A percentile compares a stretch with the other conserved stretches of the same genome.
Evolutionary conservation across 1,140 invertebrate genomes (phyloP).

Genomic region (Brachionus rotundiformis): DNA sequence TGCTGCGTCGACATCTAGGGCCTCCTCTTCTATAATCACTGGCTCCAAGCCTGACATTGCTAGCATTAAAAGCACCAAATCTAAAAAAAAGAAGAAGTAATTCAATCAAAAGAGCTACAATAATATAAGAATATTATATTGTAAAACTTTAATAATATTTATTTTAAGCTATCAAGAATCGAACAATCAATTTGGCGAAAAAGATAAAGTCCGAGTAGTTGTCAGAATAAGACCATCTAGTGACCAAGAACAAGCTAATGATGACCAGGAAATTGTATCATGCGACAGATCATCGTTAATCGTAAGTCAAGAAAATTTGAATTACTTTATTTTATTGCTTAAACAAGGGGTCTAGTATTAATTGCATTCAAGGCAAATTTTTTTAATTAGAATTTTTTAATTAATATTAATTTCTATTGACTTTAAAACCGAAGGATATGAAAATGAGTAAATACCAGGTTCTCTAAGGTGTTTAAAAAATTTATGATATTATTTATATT

Average conservation of each 20-base stretch:
- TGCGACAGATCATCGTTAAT: conserved; percentile 33
- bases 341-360: too few species aligned
- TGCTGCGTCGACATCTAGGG: conserved; percentile 21
- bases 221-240: conserved; percentile 39
- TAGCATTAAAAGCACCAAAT: conserved; percentile 12
- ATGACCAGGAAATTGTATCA: conserved; percentile 11
- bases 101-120: too few species aligned
- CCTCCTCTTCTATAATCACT: conserved; percentile 8
- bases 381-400: too few species aligned
- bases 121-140: too few species aligned
- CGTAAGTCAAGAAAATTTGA: background rate
- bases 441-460: too few species aligned
- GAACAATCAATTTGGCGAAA: conserved; percentile 35
- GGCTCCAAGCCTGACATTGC: background rate
- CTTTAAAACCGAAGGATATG: too few species aligned
- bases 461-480: too few species aligned
- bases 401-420: too few species aligned
- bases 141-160: conserved; percentile 1
- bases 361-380: too few species aligned
- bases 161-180: conserved; percentile 21
- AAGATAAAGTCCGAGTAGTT: conserved; percentile 43
- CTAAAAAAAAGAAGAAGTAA: background rate
- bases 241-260: background rate
- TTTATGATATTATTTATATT: too few species aligned
- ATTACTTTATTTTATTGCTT: too few species aligned